phyloP scores from a whole-genome alignment of 2,888 invertebrate genomes.

The Aradus depressus region DNA sequence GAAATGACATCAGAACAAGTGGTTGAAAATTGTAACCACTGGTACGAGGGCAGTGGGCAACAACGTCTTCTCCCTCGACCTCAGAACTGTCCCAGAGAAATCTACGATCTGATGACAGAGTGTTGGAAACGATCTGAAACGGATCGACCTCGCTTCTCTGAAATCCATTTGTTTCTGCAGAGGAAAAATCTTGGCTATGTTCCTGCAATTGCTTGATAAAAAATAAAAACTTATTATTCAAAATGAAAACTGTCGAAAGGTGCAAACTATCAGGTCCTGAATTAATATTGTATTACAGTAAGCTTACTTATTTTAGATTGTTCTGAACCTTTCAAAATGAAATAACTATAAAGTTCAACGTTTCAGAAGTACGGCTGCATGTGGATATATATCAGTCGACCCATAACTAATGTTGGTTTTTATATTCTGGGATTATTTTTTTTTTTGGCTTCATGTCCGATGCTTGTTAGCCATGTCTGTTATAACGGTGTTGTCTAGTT shows the following conservation, averaged over 20 bases:
- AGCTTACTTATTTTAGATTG: too few species aligned
- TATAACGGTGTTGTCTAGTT: too few species aligned
- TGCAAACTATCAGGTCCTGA: too few species aligned
- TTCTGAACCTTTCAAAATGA: too few species aligned
- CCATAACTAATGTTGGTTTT: too few species aligned
- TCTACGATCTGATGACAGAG: constrained; percentile 83
- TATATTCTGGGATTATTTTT: too few species aligned
- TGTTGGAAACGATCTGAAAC: constrained; percentile 77
- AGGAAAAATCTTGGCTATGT: constrained; percentile 56
- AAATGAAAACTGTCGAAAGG: background rate
- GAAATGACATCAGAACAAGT: constrained; percentile 76
- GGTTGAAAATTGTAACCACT: constrained; percentile 58
- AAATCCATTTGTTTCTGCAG: constrained; percentile 74
- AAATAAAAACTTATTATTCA: background rate
- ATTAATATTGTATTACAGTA: too few species aligned
- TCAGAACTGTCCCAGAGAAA: constrained; percentile 68
- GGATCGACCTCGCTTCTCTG: constrained; percentile 74
- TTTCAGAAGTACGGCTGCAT: too few species aligned
- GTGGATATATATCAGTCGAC: too few species aligned
- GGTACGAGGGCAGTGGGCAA: constrained; percentile 47
- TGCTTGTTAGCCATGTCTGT: too few species aligned
- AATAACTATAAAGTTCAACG: too few species aligned
- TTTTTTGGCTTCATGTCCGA: too few species aligned
- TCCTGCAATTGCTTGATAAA: constrained; percentile 37
- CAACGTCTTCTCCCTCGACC: constrained; percentile 52